phyloP scores from a whole-genome alignment of 1,140 invertebrate species.

The Halesus radiatus region DNA sequence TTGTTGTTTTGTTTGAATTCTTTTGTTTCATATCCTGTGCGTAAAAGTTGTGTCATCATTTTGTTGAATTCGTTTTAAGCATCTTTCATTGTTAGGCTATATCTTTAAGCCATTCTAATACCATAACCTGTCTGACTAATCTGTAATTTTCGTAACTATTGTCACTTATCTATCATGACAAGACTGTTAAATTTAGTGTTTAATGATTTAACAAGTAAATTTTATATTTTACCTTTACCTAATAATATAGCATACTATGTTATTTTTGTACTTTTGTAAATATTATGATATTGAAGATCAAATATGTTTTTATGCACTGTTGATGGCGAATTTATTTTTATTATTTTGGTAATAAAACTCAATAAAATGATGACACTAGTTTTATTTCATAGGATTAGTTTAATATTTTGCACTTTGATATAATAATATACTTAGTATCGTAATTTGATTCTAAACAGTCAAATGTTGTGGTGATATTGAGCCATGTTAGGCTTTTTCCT shows the following conservation, averaged over 20 bases:
- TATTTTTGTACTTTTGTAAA: conserved; percentile 6
- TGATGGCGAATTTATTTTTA: conserved; percentile 1
- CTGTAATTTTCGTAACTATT: not conserved
- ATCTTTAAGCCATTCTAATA: not conserved
- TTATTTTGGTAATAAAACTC: conserved; percentile 38
- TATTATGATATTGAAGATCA: not conserved
- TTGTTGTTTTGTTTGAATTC: conserved; percentile 7
- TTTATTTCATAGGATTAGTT: conserved; percentile 39
- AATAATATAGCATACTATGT: not conserved
- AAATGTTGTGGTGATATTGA: too few relatives aligned
- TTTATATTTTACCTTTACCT: not conserved
- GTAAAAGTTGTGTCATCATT: conserved; percentile 47
- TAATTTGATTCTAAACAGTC: too few relatives aligned
- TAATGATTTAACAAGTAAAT: conserved; percentile 3
- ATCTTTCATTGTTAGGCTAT: conserved; percentile 4
- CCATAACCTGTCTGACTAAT: not conserved
- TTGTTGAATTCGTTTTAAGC: not conserved
- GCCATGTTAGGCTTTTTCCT: too few relatives aligned
- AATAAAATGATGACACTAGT: conserved; percentile 45
- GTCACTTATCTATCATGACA: not conserved
- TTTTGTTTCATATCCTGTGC: conserved; percentile 41
- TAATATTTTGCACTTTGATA: too few relatives aligned
- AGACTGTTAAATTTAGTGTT: conserved; percentile 2
- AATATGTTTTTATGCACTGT: too few relatives aligned
- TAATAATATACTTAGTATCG: too few relatives aligned